phyloP scores from a whole-genome alignment of 2,113 vertebrate species.

The Rhea americana region DNA sequence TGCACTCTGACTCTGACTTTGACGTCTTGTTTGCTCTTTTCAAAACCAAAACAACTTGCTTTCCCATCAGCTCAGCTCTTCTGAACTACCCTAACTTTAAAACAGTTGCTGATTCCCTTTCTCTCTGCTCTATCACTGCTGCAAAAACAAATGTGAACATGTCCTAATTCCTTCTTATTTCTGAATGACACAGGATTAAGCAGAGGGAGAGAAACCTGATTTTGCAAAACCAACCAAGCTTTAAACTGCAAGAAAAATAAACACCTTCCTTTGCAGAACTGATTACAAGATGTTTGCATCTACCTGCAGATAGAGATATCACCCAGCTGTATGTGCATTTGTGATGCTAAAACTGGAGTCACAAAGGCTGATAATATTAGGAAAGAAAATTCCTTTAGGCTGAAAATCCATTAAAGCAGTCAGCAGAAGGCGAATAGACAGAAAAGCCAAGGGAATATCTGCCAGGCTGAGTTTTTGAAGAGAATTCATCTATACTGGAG shows the following conservation, averaged over 20 bases:
- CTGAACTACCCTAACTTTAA: neutral
- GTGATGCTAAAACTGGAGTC: constrained; percentile 13
- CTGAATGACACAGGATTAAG: neutral
- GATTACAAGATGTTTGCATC: neutral
- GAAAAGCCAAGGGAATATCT: neutral
- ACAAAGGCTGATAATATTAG: neutral
- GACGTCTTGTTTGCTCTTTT: constrained; percentile 10
- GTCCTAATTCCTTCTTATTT: neutral
- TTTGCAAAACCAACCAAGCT: constrained; percentile 13
- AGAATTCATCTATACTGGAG: neutral
- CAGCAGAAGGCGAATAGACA: neutral
- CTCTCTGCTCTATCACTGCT: neutral
- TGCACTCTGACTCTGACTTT: neutral
- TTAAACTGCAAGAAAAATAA: constrained; percentile 10
- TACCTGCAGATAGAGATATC: neutral
- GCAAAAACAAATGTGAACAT: neutral
- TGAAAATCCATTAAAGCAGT: neutral
- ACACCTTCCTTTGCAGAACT: neutral
- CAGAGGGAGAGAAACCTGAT: constrained; percentile 13
- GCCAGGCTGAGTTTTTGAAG: neutral
- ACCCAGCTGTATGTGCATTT: neutral
- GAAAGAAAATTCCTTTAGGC: neutral
- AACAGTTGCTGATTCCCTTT: neutral
- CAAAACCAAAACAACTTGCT: constrained; percentile 37
- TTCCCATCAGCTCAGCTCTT: neutral